These are phyloP conservation scores for Phyllotreta striolata DNA, from an alignment of 2,888 invertebrate genomes.

Conservation along the genomic window DNA sequence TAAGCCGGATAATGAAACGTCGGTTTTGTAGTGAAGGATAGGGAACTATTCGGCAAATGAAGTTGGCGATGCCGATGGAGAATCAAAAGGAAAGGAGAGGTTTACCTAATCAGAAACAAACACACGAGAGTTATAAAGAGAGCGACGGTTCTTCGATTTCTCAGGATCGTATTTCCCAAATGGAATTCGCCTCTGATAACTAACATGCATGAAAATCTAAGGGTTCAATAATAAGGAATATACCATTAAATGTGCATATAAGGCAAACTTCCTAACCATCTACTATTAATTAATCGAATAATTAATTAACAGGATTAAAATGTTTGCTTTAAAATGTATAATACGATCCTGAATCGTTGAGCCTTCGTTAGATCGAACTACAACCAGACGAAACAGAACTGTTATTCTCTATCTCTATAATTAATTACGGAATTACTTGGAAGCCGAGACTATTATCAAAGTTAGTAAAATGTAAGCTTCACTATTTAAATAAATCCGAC, in stretches of 20 bases:
- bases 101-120: slow-evolving; percentile 61
- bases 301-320: too few relatives aligned
- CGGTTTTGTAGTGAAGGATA: slow-evolving; percentile 55
- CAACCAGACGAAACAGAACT: slow-evolving; percentile 43
- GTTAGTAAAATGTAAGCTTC: slow-evolving; percentile 47
- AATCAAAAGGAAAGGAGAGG: slow-evolving; percentile 61
- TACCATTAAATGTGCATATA: too few relatives aligned
- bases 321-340: background rate
- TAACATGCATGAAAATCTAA: too few relatives aligned
- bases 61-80: slow-evolving; percentile 56
- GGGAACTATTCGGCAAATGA: slow-evolving; percentile 59
- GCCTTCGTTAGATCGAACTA: slow-evolving; percentile 29
- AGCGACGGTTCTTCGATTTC: slow-evolving; percentile 41
- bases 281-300: too few relatives aligned
- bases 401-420: slow-evolving; percentile 56
- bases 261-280: too few relatives aligned
- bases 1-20: slow-evolving; percentile 58
- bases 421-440: slow-evolving; percentile 58
- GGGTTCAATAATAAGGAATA: too few relatives aligned
- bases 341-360: slow-evolving; percentile 23
- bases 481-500: slow-evolving; percentile 50
- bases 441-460: slow-evolving; percentile 56
- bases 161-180: slow-evolving; percentile 31
- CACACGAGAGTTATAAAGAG: slow-evolving; percentile 58
- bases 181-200: background rate